Conservation (phyloP, 1,140 invertebrate genomes). For the Megalonaias nervosa region DNA sequence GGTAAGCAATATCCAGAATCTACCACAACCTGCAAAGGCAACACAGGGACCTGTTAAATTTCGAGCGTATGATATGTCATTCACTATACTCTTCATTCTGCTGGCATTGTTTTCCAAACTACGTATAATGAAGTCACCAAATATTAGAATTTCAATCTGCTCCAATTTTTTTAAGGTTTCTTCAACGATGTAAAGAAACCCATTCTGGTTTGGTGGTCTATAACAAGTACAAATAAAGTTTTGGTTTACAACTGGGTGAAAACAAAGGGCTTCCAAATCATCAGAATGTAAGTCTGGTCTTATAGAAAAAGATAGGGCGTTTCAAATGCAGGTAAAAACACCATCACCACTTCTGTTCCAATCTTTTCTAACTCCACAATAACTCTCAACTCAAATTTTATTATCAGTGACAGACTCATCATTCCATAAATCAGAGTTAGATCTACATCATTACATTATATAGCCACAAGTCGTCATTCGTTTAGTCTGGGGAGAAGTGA, state of each 20-base stretch:
- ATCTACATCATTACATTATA: not conserved
- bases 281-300: not conserved
- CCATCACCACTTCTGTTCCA: not conserved
- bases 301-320: not conserved
- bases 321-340: not conserved
- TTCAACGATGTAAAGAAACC: no score
- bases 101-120: no score
- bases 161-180: no score
- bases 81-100: no score
- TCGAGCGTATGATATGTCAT: no score
- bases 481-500: conserved; percentile 3
- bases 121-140: no score
- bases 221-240: not conserved
- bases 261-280: conserved; percentile 1
- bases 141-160: no score
- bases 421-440: not conserved
- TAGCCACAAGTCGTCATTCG: not conserved
- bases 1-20: no score
- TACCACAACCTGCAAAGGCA: no score
- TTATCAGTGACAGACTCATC: conserved; percentile 5
- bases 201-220: not conserved
- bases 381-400: not conserved
- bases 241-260: conserved; percentile 3
- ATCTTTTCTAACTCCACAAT: not conserved
- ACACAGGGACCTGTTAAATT: no score